phyloP scores from a whole-genome alignment of 2,888 invertebrate species.

The Agriopis aurantiaria region DNA sequence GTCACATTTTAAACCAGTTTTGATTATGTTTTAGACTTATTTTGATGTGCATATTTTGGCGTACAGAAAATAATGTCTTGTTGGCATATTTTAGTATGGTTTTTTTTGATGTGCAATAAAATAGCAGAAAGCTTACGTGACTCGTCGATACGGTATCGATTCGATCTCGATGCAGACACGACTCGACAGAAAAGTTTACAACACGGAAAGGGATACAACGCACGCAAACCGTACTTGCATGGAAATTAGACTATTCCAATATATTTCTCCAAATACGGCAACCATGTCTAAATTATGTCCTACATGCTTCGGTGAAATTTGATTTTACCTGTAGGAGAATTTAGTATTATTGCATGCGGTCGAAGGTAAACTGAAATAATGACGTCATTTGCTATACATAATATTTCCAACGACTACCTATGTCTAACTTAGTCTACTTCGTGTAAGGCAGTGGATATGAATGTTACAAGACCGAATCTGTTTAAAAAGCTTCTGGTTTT shows the following conservation, averaged over 20 bases:
- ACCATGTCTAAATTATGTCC: conserved; percentile 50
- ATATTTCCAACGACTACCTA: not conserved
- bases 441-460: not conserved
- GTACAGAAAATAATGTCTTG: no score
- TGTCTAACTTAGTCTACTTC: not conserved
- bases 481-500: not conserved
- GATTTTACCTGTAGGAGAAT: conserved; percentile 48
- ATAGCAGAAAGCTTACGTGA: conserved; percentile 65
- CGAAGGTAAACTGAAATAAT: conserved; percentile 5
- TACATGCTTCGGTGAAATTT: conserved; percentile 52
- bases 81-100: not conserved
- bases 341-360: conserved; percentile 20
- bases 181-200: conserved; percentile 72
- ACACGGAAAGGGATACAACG: conserved; percentile 75
- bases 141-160: conserved; percentile 77
- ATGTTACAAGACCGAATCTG: not conserved
- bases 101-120: not conserved
- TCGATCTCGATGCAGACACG: conserved; percentile 75
- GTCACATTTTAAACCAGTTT: no score
- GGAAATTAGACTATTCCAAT: conserved; percentile 66
- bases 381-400: not conserved
- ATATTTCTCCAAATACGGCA: conserved; percentile 56
- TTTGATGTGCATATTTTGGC: no score
- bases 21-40: no score
- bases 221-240: conserved; percentile 75